Evolutionary conservation across 2,113 vertebrate genomes (phyloP), one percentile per base, ranked within the genome.

Genomic region (Xyrauchen texanus): DNA sequence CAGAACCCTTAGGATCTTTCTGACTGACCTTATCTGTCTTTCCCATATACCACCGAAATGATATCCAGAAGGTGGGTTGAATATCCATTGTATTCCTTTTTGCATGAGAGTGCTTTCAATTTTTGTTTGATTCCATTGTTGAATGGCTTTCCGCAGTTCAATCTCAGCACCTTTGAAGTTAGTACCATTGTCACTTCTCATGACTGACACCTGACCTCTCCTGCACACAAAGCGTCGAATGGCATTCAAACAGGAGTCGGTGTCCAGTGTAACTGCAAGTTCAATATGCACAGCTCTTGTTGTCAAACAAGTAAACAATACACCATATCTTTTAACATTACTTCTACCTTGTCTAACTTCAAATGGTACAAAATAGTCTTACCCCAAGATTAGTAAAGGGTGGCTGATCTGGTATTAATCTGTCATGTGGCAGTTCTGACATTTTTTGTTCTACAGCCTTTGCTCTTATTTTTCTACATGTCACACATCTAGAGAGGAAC

Each of bases 351-450:
- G 58, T 34, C 13, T 67, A 4, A 74, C 63, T 4, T 67, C n/a
- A 58, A 73, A 70, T 7, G 68, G 77, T 5, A 58, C 13, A 53
- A 72, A 79, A n/a, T n/a, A n/a, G n/a, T n/a, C n/a, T n/a, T n/a
- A n/a, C n/a, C n/a, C n/a, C n/a, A n/a, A n/a, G n/a, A 79, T 57
- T 68, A 15, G 77, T 79, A 3, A 79, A 72, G 5, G 68, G 68
- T 4, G 49, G 49, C 0, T 72, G 10, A 21, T 79, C 61, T 13
- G 51, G 77, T 34, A 12, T 8, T 52, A 79, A 8, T 44, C 60
- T 80, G 42, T 68, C 55, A 2, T 4, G 8, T 46, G 78, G 78
- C 3, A 73, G 52, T 7, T 73, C 15, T n/a, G 69, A 61, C 44
- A 67, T 68, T 5, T 47, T 3, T 7, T 58, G 53, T 4, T 73